These are phyloP conservation scores for Tapera naevia DNA, from an alignment of 2,797 vertebrate genomes.

Conservation along the genomic window DNA sequence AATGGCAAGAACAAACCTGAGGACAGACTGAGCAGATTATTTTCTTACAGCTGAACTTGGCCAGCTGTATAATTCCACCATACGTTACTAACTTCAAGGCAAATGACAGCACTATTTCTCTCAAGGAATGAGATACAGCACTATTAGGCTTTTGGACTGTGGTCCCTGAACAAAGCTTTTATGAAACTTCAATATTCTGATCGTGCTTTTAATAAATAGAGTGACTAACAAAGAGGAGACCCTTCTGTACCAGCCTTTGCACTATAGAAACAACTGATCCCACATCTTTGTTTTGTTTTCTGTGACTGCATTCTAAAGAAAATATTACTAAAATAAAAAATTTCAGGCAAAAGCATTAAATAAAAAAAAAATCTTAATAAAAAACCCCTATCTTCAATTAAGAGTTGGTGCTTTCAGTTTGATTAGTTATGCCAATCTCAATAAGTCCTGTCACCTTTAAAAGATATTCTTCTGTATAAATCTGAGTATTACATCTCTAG, in stretches of 20 bases:
- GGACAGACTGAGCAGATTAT: not conserved
- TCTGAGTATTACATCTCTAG: not conserved
- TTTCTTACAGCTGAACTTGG: not conserved
- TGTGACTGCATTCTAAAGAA: not conserved
- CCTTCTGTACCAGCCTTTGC: not conserved
- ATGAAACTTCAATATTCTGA: not conserved
- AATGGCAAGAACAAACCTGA: constrained; percentile 18
- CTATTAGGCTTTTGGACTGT: not conserved
- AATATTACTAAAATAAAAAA: not conserved
- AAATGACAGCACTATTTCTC: not conserved
- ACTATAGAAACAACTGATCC: not conserved
- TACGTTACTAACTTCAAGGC: not conserved
- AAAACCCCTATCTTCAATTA: not conserved
- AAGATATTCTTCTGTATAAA: not conserved
- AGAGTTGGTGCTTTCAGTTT: not conserved
- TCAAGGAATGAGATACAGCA: not conserved
- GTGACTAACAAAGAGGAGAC: not conserved
- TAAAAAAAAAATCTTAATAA: not conserved
- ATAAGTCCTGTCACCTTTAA: not conserved
- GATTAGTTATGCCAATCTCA: not conserved
- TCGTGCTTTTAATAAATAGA: not conserved
- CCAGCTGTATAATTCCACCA: not conserved
- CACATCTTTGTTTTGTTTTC: not conserved
- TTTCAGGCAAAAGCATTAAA: not conserved
- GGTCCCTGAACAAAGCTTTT: not conserved